Conservation (phyloP, 2,113 vertebrate genomes). For the Oreocharis arfaki region DNA sequence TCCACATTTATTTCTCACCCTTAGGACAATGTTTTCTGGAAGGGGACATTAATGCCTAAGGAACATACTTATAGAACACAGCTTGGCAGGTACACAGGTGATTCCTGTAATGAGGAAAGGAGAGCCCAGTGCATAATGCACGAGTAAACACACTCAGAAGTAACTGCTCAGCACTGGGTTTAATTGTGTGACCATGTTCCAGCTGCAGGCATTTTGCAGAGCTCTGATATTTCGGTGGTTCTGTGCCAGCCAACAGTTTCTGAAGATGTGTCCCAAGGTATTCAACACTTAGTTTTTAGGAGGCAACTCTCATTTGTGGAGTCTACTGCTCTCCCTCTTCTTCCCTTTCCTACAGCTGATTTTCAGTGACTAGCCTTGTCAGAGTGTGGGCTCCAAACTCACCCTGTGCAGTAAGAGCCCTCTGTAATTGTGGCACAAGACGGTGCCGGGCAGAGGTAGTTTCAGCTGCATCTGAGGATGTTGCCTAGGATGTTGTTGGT, state of each 20-base stretch:
- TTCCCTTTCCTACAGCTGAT: neutral
- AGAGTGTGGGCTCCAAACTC: neutral
- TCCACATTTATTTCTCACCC: neutral
- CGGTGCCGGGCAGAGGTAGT: neutral
- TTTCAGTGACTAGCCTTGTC: neutral
- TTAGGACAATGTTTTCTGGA: constrained; percentile 9
- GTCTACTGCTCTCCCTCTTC: neutral
- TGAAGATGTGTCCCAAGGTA: neutral
- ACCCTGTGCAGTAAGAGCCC: neutral
- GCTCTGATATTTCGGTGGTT: neutral
- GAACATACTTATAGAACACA: neutral
- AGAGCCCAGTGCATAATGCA: neutral
- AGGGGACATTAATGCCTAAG: neutral
- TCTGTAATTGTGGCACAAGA: neutral
- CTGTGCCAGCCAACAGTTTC: neutral
- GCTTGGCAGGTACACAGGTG: neutral
- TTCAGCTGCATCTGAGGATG: neutral
- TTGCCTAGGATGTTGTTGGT: neutral
- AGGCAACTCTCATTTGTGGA: neutral
- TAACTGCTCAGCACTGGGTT: neutral
- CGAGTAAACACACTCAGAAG: neutral
- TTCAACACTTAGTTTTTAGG: neutral
- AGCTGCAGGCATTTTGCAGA: rapidly evolving
- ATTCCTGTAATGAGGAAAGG: neutral
- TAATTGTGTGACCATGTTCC: neutral